Evolutionary conservation across 2,888 invertebrate genomes (phyloP), one percentile per base, ranked within the genome.

Genomic region (Melinaea menophilus): DNA sequence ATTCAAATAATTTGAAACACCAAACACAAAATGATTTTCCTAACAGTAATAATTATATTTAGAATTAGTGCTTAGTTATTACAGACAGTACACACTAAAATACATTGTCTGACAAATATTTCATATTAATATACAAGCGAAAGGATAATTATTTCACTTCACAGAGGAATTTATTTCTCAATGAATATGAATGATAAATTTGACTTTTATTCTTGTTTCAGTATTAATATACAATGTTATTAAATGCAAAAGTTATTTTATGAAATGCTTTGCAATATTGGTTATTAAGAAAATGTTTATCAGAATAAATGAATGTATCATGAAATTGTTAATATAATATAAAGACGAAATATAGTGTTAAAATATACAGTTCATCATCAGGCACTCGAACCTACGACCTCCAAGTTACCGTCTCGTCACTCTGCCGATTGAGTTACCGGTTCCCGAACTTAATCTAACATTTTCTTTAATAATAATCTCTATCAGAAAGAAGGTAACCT

Each of bases 111-210:
- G 63, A 58, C 62, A 60, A 62, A 66, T 65, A 64, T 62, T 65
- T 67, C 67, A 69, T 69, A 63, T 58, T 47, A 48, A 57, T 59
- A 63, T 57, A 56, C 47, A 60, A 41, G 55, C 56, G 46, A 48
- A 55, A 61, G 58, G 48, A 51, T 70, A 69, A 71, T 71, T 71
- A 68, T 65, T 51, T 51, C 11, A 65, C 59, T 64, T 64, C 58
- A 61, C 57, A 55, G 51, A 54, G 55, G 61, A 67, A 63, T 63
- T 57, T 56, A 68, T 68, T 57, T 56, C 59, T 65, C 55, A 55
- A 48, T 59, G 55, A 58, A 58, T 61, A 56, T 55, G 22, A 34
- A 47, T 59, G 59, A 65, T 68, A 64, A 68, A 66, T 66, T 64
- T 47, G 58, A 51, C 56, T 64, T 59, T 56, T 64, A 54, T 59